Base-by-base conservation (phyloP, 2,113 vertebrate species). In the Bufo bufo region DNA sequence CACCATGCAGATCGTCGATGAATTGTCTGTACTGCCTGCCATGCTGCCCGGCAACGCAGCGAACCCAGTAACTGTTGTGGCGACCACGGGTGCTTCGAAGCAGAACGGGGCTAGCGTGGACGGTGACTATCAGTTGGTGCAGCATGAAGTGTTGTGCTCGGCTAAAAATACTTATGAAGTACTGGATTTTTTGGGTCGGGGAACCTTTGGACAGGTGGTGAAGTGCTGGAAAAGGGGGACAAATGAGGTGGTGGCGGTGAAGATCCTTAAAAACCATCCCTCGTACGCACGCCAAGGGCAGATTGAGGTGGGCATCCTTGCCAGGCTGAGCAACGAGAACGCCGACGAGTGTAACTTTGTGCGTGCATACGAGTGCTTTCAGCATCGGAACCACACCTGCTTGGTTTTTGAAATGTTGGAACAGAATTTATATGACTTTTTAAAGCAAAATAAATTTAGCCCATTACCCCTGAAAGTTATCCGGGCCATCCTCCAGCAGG, bases 371-470 rank as follows among this genome's bases (percentile, higher is more conserved):
- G 98, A 99, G 90, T 99, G 98, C 95, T 99, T 99, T 94, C 98
- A 99, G 95, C 98, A 99, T 93, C 97, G 96, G 82, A 99, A 96
- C 93, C 98, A 99, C 89, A 99, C 98, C 74, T 99, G 98, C 89
- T 94, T 99, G 93, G 98, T 99, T 89, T 99, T 99, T 89, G 98
- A 99, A 95, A 99, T 99, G 98, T 95, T 99, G 89, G 98, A 99
- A 94, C 98, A 99, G 94, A 99, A 99, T 91, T 95, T 99, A 54
- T 99, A 99, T 0, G 98, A 99, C 92, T 99, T 99, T 92, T 94
- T 99, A 92, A 99, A 99, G 91, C 98, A 99, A 95, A 99, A 99
- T 92, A 99, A 99, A 93, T 99, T 99, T 94, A 99, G 98, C 92
- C 98, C 98, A 19, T 93, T 99, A 91, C 98, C 97, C 89, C 94